Percentiles rank a stretch among this genome's conserved stretches.
Evolutionary conservation across 2,888 invertebrate genomes (phyloP).

Genomic region (Silvanus unidentatus): DNA sequence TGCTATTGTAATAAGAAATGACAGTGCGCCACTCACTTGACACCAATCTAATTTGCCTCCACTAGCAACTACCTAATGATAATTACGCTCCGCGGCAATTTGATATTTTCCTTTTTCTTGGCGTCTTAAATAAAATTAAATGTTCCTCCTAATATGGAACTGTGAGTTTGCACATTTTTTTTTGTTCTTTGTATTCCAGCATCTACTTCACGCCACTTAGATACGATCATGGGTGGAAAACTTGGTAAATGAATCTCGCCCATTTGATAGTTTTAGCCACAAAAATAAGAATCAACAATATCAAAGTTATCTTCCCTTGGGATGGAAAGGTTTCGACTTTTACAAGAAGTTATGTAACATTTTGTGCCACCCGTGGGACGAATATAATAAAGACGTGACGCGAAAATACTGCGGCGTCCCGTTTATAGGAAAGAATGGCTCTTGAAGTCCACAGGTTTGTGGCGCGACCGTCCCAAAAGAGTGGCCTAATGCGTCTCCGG

Average conservation of each 20-base stretch:
- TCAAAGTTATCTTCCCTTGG: slow-evolving; percentile 34
- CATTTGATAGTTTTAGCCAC: no score
- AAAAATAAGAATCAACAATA: slow-evolving; percentile 39
- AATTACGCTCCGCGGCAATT: slow-evolving; percentile 30
- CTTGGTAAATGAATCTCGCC: background rate
- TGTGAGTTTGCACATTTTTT: background rate
- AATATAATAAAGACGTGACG: slow-evolving; percentile 50
- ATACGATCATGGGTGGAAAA: no score
- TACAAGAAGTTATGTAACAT: slow-evolving; percentile 49
- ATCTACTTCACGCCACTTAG: no score
- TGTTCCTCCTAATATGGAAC: background rate
- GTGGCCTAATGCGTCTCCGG: slow-evolving; percentile 34
- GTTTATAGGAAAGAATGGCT: slow-evolving; percentile 44
- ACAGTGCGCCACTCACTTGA: slow-evolving; percentile 29
- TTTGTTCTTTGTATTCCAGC: background rate
- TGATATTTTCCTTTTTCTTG: slow-evolving; percentile 24
- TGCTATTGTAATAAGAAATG: slow-evolving; percentile 26
- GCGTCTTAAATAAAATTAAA: background rate
- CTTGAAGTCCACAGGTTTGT: slow-evolving; percentile 27
- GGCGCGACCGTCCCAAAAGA: slow-evolving; percentile 35
- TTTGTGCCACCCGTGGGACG: slow-evolving; percentile 45
- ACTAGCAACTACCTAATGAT: slow-evolving; percentile 25
- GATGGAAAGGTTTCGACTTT: slow-evolving; percentile 43
- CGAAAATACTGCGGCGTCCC: slow-evolving; percentile 42
- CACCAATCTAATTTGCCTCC: slow-evolving; percentile 32